Base-by-base conservation (phyloP, 2,888 invertebrate species). In the Peribatodes rhomboidaria region DNA sequence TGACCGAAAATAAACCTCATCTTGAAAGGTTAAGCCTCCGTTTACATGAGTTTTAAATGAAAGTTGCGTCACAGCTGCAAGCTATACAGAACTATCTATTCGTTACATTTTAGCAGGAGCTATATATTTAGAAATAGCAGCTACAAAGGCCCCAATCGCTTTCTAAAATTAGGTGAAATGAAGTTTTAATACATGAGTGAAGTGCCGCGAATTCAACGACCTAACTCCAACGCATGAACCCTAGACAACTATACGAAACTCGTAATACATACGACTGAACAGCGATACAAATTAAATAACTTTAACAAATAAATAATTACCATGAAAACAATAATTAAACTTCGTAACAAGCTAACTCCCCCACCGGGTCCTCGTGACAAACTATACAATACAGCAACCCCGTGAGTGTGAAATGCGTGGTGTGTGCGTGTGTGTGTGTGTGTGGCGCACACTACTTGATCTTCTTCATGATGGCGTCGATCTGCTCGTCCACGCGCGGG, bases 401-500 rank as follows among this genome's bases (percentile, higher is more conserved):
- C 37, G 53, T 16, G 18, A 18, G 35, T 13, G 44, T 8, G n/a
- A 22, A 35, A 33, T 33, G 49, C 49, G 10, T 33, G 20, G 6
- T 16, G 53, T 39, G 16, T 31, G 42, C 42, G n/a, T n/a, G n/a
- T n/a, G n/a, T n/a, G n/a, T n/a, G n/a, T n/a, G n/a, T 54, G 42
- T 42, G 61, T 50, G 59, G 22, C 42, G 54, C 46, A 1, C 14
- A 37, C 70, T 83, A 88, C 83, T 88, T 89, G 63, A 92, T 68
- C 83, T 95, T 95, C 82, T 95, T 94, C 87, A 95, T 94, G 73
- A 98, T 95, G 76, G 95, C 94, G 72, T 96, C 96, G 74, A 98
- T 96, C 74, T 97, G 94, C 76, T 96, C 95, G 88, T 98, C 98
- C 67, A 98, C 94, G 74, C 98, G 95, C 74, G 95, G 94, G 67